Percentiles rank a stretch among this genome's conserved stretches.
phyloP scores from a whole-genome alignment of 1,140 invertebrate genomes.

The Octopus bimaculoides region DNA sequence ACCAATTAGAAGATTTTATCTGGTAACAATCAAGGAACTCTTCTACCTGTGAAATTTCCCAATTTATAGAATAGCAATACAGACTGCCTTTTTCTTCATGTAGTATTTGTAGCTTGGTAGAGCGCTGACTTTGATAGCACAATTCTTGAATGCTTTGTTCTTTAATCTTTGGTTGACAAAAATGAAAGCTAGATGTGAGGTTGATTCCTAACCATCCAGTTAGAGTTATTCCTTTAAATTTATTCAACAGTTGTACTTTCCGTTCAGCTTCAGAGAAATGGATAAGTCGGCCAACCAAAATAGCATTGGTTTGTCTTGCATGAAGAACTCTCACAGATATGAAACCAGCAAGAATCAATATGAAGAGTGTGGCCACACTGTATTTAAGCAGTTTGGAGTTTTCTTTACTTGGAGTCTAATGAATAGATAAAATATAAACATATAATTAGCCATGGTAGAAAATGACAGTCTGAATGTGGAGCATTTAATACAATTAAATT shows the following conservation, averaged over 20 bases:
- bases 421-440: background rate
- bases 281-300: background rate
- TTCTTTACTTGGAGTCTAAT: background rate
- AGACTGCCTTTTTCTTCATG: conserved; percentile 18
- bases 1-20: conserved; percentile 38
- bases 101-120: background rate
- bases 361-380: background rate
- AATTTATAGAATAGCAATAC: conserved; percentile 47
- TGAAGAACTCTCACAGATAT: background rate
- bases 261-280: background rate
- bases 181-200: background rate
- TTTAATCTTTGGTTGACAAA: background rate
- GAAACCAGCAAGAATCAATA: background rate
- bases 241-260: background rate
- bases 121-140: background rate
- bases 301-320: background rate
- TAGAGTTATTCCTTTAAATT: background rate
- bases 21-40: conserved; percentile 44
- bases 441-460: no score
- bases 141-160: background rate
- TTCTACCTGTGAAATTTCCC: conserved; percentile 32
- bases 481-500: no score
- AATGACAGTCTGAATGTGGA: no score
- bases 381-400: background rate
- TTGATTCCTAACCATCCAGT: background rate